Percentiles rank a stretch among this genome's conserved stretches.
These are phyloP conservation scores for Micropoecilia bifurca DNA, from an alignment of 2,797 vertebrate species.

Conservation along the genomic window DNA sequence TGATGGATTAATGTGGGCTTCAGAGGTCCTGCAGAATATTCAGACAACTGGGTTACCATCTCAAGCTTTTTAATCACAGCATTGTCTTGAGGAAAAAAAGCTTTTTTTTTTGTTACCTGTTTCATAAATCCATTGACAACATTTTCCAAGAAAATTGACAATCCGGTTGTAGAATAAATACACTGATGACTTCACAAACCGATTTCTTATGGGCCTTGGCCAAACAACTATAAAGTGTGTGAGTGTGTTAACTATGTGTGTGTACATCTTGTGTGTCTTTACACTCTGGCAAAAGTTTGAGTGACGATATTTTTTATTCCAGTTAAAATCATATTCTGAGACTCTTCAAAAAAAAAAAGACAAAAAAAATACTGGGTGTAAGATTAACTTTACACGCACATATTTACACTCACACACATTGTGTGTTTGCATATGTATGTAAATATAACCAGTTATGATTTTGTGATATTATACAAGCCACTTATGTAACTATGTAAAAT, in stretches of 20 bases:
- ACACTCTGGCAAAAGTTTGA: conserved; percentile 27
- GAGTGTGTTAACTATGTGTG: conserved; percentile 27
- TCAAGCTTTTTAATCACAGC: conserved; percentile 65
- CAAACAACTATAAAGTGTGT: conserved; percentile 47
- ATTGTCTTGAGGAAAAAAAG: conserved; percentile 58
- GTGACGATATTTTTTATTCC: conserved; percentile 68
- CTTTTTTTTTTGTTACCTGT: conserved; percentile 47
- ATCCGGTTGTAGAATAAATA: conserved; percentile 47
- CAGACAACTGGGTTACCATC: conserved; percentile 74
- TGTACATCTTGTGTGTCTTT: conserved; percentile 41
- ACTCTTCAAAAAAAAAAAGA: conserved; percentile 44
- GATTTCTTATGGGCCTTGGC: conserved; percentile 49
- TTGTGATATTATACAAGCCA: conserved; percentile 85
- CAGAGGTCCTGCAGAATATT: conserved; percentile 57
- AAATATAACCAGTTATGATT: conserved; percentile 81
- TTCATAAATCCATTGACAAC: conserved; percentile 30
- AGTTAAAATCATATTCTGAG: conserved; percentile 73
- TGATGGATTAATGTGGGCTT: conserved; percentile 75
- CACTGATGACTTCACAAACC: conserved; percentile 53
- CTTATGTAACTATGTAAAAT: conserved; percentile 83
- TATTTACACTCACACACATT: conserved; percentile 79
- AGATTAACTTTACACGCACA: conserved; percentile 82
- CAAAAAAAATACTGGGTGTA: conserved; percentile 79
- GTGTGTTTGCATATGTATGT: conserved; percentile 81
- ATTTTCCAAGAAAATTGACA: conserved; percentile 43